Evolutionary conservation across 2,888 invertebrate genomes (phyloP).

Genomic region (Macrophya annulata): DNA sequence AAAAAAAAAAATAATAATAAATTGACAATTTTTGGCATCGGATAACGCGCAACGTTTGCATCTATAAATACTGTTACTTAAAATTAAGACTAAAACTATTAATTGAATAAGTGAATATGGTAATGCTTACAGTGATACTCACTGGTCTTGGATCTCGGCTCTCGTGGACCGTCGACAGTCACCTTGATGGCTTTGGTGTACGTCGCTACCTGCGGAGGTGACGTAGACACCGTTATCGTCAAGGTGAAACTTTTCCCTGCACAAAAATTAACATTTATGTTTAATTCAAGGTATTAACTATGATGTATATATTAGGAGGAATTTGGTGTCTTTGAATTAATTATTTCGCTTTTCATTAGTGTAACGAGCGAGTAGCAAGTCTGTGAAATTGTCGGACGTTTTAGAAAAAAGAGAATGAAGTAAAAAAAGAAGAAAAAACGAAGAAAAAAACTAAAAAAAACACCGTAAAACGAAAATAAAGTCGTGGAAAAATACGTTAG

Average conservation of each 20-base stretch:
- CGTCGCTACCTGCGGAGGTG: constrained; percentile 97
- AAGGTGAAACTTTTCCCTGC: constrained; percentile 98
- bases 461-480: constrained; percentile 65
- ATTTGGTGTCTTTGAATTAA: not conserved
- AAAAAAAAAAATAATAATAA: not conserved
- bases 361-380: not conserved
- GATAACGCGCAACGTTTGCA: not conserved
- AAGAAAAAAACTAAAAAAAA: constrained; percentile 61
- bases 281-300: not conserved
- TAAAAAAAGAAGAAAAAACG: constrained; percentile 33
- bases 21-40: not conserved
- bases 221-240: constrained; percentile 96
- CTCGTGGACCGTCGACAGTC: constrained; percentile 98
- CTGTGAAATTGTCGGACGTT: not conserved
- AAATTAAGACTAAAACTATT: constrained; percentile 9
- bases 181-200: constrained; percentile 99
- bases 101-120: constrained; percentile 66
- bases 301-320: not conserved
- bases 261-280: constrained; percentile 70
- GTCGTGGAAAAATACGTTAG: constrained; percentile 67
- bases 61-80: not conserved
- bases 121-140: constrained; percentile 83
- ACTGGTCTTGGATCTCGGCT: constrained; percentile 97
- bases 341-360: not conserved
- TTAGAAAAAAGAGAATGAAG: constrained; percentile 53